Percentiles rank a stretch among this genome's conserved stretches.
phyloP scores from a whole-genome alignment of 2,797 vertebrate species.

The Malurus splendens region DNA sequence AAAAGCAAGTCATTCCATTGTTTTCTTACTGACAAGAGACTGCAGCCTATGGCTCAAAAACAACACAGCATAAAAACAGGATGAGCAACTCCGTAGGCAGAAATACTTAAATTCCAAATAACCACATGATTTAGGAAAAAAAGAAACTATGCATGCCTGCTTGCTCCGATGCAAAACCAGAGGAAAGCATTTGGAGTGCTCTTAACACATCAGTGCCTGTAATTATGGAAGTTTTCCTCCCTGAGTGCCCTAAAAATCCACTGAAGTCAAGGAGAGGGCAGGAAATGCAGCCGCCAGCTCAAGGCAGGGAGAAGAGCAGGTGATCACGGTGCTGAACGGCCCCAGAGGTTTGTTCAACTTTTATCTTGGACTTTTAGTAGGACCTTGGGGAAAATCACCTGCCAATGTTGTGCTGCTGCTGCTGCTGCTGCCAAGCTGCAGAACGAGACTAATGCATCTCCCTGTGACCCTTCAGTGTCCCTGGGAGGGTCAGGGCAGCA shows the following conservation, averaged over 20 bases:
- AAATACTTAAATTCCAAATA: constrained; percentile 23
- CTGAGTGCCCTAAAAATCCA: neutral
- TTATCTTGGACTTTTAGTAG: constrained; percentile 8
- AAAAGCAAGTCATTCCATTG: neutral
- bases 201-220: constrained; percentile 3
- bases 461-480: neutral
- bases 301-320: neutral
- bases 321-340: neutral
- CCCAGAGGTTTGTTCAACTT: neutral
- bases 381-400: constrained; percentile 5
- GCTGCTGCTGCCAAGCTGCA: neutral
- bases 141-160: neutral
- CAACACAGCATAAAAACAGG: neutral
- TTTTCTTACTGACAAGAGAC: neutral
- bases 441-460: neutral
- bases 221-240: constrained; percentile 7
- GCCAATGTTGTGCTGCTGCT: neutral
- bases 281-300: neutral
- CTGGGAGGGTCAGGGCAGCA: neutral
- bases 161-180: neutral
- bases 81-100: neutral
- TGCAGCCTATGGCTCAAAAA: neutral
- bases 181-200: constrained; percentile 5
- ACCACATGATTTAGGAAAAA: neutral
- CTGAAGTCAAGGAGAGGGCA: constrained; percentile 25